Evolutionary conservation across 2,113 vertebrate genomes (phyloP), one percentile per base, ranked within the genome.

Genomic region (Nansenia antarctica): DNA sequence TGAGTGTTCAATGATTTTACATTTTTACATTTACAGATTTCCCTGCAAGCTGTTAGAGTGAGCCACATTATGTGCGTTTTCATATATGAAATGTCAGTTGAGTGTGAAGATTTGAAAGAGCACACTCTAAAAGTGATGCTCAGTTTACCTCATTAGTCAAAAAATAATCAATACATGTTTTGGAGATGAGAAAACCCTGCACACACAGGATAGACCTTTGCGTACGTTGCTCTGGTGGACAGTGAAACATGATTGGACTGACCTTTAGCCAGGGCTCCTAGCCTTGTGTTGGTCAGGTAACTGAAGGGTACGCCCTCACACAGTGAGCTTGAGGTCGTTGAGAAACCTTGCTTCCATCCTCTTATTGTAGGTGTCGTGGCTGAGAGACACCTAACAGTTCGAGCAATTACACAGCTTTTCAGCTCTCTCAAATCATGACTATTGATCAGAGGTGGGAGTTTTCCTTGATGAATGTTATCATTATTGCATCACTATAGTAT

Each of bases 311-410:
- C 54, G 47, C 49, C 64, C 60, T 60, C 39, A 77, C 76, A 79
- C 67, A 14, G 59, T 82, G 80, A 82, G 64, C 80, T 62, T 70
- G 61, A 67, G 76, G 79, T 81, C 20, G 49, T 80, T 82, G 76
- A 72, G 1, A 39, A 75, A 67, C 76, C 84, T 83, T 80, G 67
- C 87, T 86, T 87, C 69, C 84, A 86, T 89, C 82, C 79, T 84
- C 82, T 82, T 87, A 78, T 80, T 77, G 52, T 73, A 63, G 5
- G 11, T 60, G 75, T 65, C 67, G 75, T 31, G 27, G 76, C 79
- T 83, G 65, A 82, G 69, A 83, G 82, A 87, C 80, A 55, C 77
- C 82, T n/a, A 83, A 77, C 67, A 3, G 77, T 87, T 77, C 76
- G 71, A 85, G 61, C 78, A 74, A 75, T 90, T 86, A 87, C 70